These are phyloP conservation scores for Halcyon chelicuti DNA, from an alignment of 2,797 vertebrate species.

Conservation along the genomic window DNA sequence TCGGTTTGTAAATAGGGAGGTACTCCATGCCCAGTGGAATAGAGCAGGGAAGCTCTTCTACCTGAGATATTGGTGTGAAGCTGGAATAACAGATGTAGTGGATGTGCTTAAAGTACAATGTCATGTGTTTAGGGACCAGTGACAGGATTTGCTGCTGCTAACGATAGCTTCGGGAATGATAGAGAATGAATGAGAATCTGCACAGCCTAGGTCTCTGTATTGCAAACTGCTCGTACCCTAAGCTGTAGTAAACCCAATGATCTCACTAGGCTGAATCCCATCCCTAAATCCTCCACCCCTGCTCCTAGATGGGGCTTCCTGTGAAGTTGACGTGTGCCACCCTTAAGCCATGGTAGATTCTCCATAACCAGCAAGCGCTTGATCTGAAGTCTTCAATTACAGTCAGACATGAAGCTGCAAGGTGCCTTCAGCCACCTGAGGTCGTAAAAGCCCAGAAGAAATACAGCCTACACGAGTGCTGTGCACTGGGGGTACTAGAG, in stretches of 20 bases:
- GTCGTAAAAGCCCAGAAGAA: slow-evolving; percentile 12
- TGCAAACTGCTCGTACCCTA: not conserved
- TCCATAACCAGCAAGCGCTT: not conserved
- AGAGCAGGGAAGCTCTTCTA: not conserved
- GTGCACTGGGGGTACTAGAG: not conserved
- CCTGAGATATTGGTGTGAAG: not conserved
- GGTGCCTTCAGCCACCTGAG: not conserved
- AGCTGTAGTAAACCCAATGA: not conserved
- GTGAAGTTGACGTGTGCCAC: not conserved
- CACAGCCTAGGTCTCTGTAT: not conserved
- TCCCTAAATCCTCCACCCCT: not conserved
- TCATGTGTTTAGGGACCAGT: not conserved
- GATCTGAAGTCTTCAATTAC: not conserved
- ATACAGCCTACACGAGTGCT: not conserved
- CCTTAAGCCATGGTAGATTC: rapidly evolving
- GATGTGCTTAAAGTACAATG: not conserved
- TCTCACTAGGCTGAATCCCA: not conserved
- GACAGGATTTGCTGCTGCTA: not conserved
- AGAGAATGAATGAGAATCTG: not conserved
- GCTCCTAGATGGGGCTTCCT: not conserved
- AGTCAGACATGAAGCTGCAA: not conserved
- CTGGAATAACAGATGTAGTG: not conserved
- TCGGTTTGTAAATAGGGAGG: not conserved
- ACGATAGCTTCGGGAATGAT: not conserved
- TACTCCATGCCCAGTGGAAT: not conserved